Evolutionary conservation across 2,113 vertebrate genomes (phyloP).

Genomic region (Vicugna pacos): DNA sequence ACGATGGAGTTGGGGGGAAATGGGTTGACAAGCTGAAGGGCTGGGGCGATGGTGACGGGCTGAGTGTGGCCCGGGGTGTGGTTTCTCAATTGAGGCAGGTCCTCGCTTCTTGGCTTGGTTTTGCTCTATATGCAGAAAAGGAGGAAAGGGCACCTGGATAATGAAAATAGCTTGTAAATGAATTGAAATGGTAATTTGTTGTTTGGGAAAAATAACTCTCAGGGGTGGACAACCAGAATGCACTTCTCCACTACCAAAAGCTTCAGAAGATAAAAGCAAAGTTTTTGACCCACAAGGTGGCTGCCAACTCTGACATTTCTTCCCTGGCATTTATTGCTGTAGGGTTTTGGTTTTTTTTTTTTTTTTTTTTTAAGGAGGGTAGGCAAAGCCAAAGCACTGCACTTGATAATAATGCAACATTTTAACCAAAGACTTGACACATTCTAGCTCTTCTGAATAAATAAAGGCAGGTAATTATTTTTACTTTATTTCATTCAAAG

Average conservation of each 20-base stretch:
- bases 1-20: conserved; percentile 61
- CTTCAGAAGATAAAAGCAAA: conserved; percentile 40
- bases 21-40: conserved; percentile 37
- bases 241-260: conserved; percentile 86
- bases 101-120: conserved; percentile 79
- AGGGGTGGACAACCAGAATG: conserved; percentile 79
- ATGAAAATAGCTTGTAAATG: conserved; percentile 76
- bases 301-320: conserved; percentile 75
- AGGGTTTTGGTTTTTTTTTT: background rate
- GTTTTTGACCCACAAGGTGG: conserved; percentile 62
- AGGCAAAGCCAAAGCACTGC: background rate
- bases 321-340: background rate
- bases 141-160: conserved; percentile 66
- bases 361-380: background rate
- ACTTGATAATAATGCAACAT: background rate
- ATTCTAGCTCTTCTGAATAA: background rate
- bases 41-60: conserved; percentile 47
- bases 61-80: conserved; percentile 40
- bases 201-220: conserved; percentile 71
- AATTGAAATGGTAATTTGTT: conserved; percentile 83
- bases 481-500: background rate
- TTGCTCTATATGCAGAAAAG: conserved; percentile 84
- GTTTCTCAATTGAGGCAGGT: conserved; percentile 71
- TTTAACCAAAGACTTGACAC: conserved; percentile 57
- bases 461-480: background rate